phyloP scores from a whole-genome alignment of 2,888 invertebrate species.

The Ceratothoa steindachneri region DNA sequence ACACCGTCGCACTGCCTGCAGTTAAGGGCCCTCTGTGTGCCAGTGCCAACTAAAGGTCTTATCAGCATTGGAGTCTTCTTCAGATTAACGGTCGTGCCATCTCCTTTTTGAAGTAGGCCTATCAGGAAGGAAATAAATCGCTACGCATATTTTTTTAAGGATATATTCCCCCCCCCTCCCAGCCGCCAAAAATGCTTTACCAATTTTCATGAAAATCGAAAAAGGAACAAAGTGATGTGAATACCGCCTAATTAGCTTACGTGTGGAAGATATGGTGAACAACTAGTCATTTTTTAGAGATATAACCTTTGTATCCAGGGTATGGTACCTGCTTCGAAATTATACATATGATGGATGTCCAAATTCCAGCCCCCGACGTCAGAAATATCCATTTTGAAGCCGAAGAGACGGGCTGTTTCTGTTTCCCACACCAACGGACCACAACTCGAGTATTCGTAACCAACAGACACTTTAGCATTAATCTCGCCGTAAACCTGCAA shows the following conservation, averaged over 20 bases:
- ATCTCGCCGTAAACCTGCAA: conserved; percentile 71
- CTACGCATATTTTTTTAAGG: not conserved
- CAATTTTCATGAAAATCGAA: not conserved
- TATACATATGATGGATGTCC: conserved; percentile 95
- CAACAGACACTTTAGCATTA: conserved; percentile 75
- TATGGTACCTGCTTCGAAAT: conserved; percentile 91
- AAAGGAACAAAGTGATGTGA: too few relatives aligned
- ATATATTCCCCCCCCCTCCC: not conserved
- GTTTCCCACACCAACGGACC: conserved; percentile 92
- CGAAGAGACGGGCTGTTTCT: conserved; percentile 88
- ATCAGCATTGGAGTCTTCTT: conserved; percentile 68
- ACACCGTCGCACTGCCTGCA: conserved; percentile 73
- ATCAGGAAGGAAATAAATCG: too few relatives aligned
- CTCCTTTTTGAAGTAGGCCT: conserved; percentile 94
- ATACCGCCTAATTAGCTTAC: too few relatives aligned
- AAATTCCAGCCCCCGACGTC: conserved; percentile 97
- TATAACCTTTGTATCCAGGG: too few relatives aligned
- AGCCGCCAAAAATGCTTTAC: too few relatives aligned
- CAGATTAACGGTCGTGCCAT: conserved; percentile 89
- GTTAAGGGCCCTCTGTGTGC: conserved; percentile 79
- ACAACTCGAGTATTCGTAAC: conserved; percentile 91
- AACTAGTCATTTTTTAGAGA: too few relatives aligned
- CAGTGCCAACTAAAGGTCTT: conserved; percentile 85
- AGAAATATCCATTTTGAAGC: conserved; percentile 93
- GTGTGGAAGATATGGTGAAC: too few relatives aligned